A percentile compares a stretch with the other conserved stretches of the same genome.
phyloP scores from a whole-genome alignment of 2,797 vertebrate species.

The Scarus forsteni region DNA sequence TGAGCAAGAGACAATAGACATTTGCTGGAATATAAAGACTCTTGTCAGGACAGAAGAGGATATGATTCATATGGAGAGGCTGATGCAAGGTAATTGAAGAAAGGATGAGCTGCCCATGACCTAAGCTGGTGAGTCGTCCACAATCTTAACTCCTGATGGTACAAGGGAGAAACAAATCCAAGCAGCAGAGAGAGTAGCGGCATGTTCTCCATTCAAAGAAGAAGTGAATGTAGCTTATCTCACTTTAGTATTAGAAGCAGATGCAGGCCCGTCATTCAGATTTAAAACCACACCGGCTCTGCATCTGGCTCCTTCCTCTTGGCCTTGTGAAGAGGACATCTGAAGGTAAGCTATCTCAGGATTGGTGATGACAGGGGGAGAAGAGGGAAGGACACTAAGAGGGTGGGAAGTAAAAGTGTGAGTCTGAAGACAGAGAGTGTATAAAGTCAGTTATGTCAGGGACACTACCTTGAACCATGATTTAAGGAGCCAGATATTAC shows the following conservation, averaged over 20 bases:
- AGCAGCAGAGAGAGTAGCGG: slow-evolving; percentile 4
- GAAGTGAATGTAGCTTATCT: slow-evolving; percentile 70
- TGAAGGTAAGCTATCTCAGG: slow-evolving; percentile 45
- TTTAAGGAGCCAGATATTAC: slow-evolving; percentile 72
- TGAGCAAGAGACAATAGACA: neutral
- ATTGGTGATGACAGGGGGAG: slow-evolving; percentile 7
- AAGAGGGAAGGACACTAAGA: slow-evolving; percentile 15
- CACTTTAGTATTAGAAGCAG: slow-evolving; percentile 82
- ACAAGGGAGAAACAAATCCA: slow-evolving; percentile 1
- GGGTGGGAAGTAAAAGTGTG: slow-evolving; percentile 42
- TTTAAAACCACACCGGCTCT: slow-evolving; percentile 76
- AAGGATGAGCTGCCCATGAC: slow-evolving; percentile 11
- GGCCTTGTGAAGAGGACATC: slow-evolving; percentile 46
- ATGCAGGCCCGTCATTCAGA: slow-evolving; percentile 81
- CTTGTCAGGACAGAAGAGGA: neutral
- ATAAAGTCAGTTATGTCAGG: slow-evolving; percentile 52
- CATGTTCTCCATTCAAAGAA: slow-evolving; percentile 61
- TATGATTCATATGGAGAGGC: slow-evolving; percentile 49
- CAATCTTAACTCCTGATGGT: neutral
- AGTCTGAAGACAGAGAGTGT: slow-evolving; percentile 25
- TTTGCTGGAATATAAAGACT: neutral
- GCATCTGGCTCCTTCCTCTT: slow-evolving; percentile 68
- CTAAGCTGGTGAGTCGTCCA: slow-evolving; percentile 1
- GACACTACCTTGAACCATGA: slow-evolving; percentile 60
- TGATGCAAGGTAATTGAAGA: slow-evolving; percentile 18